Base-by-base conservation (phyloP, 2,797 vertebrate genomes). In the Micromesistius poutassou region DNA sequence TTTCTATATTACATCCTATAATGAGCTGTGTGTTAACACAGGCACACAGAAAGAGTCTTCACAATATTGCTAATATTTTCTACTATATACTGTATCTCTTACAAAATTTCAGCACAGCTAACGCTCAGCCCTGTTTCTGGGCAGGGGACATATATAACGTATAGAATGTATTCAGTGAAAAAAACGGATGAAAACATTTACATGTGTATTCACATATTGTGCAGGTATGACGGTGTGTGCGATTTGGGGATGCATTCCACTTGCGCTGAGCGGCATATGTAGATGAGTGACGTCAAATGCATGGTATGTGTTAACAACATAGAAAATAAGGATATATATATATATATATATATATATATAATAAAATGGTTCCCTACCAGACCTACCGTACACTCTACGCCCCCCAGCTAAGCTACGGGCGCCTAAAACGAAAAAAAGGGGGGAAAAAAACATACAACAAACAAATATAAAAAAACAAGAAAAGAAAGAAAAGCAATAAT, bases 331-430 rank as follows among this genome's bases (percentile, higher is more conserved):
- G 80, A 79, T 79, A 89, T 79, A 91, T 74, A 74, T 81, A 77
- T 16, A 30, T 71, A 71, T 30, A 30, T 71, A 71, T 71, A 71
- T 16, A 30, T 71, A 71, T 30, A 30, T 71, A 71, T 71, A 71
- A 91, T 87, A 93, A 93, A 93, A 79, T 75, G 40, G 80, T 89
- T 87, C 93, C 93, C 94, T 94, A 92, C 93, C 90, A 90, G 93
- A 95, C 94, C 94, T 95, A 94, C 94, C 94, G 94, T 95, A 94
- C 91, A 90, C 89, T 91, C 91, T 94, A 94, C 92, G 92, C 92
- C 93, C 93, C 93, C 91, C 91, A 91, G 93, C 93, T 95, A 94
- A 95, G 89, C 93, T 95, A 95, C 88, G 92, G 91, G 84, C 86
- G 92, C 94, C 94, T 94, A 89, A 90, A 94, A 93, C 88, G 81